Base-by-base conservation (phyloP, 2,113 vertebrate genomes). In the Pygoscelis antarcticus region DNA sequence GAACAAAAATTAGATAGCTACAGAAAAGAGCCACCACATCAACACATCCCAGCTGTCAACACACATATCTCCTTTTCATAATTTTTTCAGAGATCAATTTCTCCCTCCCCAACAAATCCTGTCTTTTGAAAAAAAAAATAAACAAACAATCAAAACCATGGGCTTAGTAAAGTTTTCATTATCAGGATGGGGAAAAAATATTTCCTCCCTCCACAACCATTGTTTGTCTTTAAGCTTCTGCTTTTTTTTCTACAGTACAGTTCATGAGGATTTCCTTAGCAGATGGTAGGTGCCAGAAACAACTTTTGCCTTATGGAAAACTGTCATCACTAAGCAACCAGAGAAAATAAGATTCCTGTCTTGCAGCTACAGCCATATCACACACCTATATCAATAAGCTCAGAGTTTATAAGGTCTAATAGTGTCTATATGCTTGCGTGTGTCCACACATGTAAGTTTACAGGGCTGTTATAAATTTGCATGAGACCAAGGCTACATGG, bases 1-100 rank as follows among this genome's bases (percentile, higher is more conserved):
- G 58, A 91, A 94, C 58, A 94, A 95, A 95, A 91, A 87, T 76
- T 88, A 93, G 83, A 70, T 25, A 68, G 65, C 32, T 88, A 72
- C 36, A 29, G 29, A 86, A 62, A 93, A 94, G 13, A 75, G 15
- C 4, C 38, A 71, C 47, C 21, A 70, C 4, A 2, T 19, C 26
- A 42, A 42, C 17, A 38, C 16, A 91, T 22, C 38, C 23, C 75
- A 92, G n/a, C 4, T 51, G 15, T 62, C 64, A 83, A 60, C 8
- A 51, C 8, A 61, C 1, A 1, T 30, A 58, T 29, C 23, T 55
- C 25, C 13, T 62, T 68, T 87, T 51, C 6, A 46, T 61, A 57
- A 16, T 65, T 66, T 87, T 84, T 92, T 47, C 9, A 52, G 27
- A 90, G 4, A 89, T 38, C 17, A 27, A 19, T 85, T 83, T 86